Evolutionary conservation across 1,140 invertebrate species (phyloP).

Genomic region (Drosophila teissieri): DNA sequence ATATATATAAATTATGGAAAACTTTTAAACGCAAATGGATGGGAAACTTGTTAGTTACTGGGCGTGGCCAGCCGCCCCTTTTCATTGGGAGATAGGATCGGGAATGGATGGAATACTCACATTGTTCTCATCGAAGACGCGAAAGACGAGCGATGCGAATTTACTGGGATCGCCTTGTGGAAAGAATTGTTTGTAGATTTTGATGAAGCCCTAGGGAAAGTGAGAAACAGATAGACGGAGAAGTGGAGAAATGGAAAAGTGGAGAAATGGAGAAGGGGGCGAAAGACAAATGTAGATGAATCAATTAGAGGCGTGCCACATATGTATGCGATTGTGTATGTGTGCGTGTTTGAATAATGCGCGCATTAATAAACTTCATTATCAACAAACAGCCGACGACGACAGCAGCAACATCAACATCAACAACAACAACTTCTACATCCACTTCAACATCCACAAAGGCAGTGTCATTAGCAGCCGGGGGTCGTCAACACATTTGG

Average conservation of each 20-base stretch:
- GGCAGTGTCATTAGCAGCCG: constrained; percentile 42
- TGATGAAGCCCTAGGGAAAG: constrained; percentile 94
- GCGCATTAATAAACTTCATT: constrained; percentile 76
- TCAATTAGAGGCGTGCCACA: constrained; percentile 50
- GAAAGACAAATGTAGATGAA: constrained; percentile 39
- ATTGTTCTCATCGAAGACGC: constrained; percentile 99
- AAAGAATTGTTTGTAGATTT: constrained; percentile 99
- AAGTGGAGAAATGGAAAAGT: too few relatives aligned
- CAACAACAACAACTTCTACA: constrained; percentile 5
- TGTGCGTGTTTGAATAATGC: constrained; percentile 56
- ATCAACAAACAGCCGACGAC: constrained; percentile 61
- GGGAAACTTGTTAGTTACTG: neutral
- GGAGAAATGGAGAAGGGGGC: neutral
- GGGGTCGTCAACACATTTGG: constrained; percentile 53
- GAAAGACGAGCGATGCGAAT: constrained; percentile 98
- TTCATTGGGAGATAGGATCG: neutral
- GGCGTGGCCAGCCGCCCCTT: constrained; percentile 22
- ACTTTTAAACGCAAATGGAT: neutral
- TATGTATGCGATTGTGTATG: constrained; percentile 15
- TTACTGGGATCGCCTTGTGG: constrained; percentile 99
- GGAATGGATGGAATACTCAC: constrained; percentile 88
- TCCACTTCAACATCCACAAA: constrained; percentile 11
- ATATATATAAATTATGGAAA: neutral
- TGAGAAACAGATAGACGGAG: constrained; percentile 4
- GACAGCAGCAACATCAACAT: constrained; percentile 38